These are phyloP conservation scores for Molanna angustata DNA, from an alignment of 2,888 invertebrate species.

Conservation along the genomic window DNA sequence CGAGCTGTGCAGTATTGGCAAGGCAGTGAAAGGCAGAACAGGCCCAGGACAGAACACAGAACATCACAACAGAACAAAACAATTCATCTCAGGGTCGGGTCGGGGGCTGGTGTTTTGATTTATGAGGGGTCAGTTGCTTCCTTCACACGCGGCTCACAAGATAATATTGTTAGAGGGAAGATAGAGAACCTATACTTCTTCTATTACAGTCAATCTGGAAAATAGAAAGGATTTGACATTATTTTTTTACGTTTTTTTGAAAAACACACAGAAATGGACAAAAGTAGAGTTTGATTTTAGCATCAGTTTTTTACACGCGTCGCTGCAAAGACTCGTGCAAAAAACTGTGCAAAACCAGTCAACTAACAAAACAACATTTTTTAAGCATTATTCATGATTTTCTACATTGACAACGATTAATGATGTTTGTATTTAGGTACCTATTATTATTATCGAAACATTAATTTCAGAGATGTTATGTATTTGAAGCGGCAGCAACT, in stretches of 20 bases:
- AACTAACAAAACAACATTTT: no score
- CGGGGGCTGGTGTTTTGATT: constrained; percentile 30
- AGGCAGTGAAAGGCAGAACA: background rate
- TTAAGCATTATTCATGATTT: no score
- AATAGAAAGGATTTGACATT: background rate
- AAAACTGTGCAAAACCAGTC: no score
- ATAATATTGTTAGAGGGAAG: constrained; percentile 22
- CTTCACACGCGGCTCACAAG: constrained; percentile 20
- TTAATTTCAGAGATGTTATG: no score
- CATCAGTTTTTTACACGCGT: no score
- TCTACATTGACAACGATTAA: no score
- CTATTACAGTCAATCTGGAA: constrained; percentile 3
- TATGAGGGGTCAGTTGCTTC: constrained; percentile 29
- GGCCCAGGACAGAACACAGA: background rate
- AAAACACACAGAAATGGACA: background rate
- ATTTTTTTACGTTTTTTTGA: background rate
- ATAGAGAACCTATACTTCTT: constrained; percentile 11
- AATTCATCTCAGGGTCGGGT: constrained; percentile 27
- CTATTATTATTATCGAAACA: no score
- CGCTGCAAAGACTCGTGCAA: no score
- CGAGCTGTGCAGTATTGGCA: background rate
- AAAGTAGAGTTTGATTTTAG: background rate
- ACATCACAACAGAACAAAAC: no score
- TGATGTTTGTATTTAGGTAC: no score
- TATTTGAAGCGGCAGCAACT: no score